phyloP scores from a whole-genome alignment of 2,113 vertebrate genomes.

The Telmatochromis sp. region DNA sequence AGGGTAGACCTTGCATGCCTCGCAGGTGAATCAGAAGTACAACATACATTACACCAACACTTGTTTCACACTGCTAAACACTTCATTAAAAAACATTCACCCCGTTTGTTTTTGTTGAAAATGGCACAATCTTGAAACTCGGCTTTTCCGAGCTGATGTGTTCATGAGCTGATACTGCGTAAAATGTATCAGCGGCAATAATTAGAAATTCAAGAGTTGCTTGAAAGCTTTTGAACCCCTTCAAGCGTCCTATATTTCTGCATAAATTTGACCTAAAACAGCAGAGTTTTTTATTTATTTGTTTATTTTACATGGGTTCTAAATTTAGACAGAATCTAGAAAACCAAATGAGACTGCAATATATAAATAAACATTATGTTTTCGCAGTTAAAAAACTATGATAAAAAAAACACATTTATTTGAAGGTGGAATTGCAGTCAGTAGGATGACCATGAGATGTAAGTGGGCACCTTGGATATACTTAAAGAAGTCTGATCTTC shows the following conservation, averaged over 20 bases:
- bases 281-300: neutral
- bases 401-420: neutral
- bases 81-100: neutral
- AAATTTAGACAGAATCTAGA: neutral
- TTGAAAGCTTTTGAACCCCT: neutral
- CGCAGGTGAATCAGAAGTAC: neutral
- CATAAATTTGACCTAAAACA: neutral
- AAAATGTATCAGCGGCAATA: neutral
- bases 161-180: neutral
- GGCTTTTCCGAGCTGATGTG: neutral
- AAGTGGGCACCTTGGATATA: neutral
- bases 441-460: neutral
- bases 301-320: neutral
- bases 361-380: neutral
- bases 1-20: neutral
- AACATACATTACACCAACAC: neutral
- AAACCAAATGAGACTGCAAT: neutral
- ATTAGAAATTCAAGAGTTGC: neutral
- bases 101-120: neutral
- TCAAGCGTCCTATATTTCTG: neutral
- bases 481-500: neutral
- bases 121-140: neutral
- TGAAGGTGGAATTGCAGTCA: neutral
- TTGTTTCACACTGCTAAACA: neutral
- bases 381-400: neutral